Conservation (phyloP, 2,113 vertebrate genomes). For the Plotosus lineatus region DNA sequence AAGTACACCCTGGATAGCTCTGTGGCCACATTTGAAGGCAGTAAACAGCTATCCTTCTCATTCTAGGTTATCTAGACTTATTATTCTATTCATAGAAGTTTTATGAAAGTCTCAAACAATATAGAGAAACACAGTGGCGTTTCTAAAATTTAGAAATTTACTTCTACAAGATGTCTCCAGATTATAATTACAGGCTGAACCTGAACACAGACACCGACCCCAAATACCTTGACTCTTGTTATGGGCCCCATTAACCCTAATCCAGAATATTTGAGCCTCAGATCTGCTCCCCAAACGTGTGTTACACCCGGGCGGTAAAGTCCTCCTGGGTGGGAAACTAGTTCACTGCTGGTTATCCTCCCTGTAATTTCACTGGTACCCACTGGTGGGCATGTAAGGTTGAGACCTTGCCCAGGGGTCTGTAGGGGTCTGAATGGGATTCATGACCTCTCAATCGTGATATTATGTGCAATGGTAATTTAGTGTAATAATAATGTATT, state of each 20-base stretch:
- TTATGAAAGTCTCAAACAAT: background rate
- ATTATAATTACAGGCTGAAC: background rate
- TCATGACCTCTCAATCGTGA: too few species aligned
- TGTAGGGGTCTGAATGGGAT: too few species aligned
- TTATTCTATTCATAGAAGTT: too few species aligned
- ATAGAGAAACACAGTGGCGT: background rate
- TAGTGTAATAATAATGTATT: too few species aligned
- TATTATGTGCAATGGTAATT: too few species aligned
- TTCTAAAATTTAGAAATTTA: background rate
- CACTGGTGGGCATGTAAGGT: too few species aligned
- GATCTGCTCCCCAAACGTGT: background rate
- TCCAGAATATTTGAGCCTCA: background rate
- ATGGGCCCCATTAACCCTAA: background rate
- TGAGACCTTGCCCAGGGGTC: too few species aligned
- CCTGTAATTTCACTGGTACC: too few species aligned
- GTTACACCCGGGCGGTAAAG: too few species aligned
- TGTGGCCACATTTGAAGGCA: background rate
- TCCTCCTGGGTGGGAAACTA: too few species aligned
- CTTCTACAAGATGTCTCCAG: background rate
- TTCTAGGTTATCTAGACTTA: background rate
- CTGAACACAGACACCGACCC: background rate
- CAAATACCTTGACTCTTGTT: background rate
- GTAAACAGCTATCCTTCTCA: background rate
- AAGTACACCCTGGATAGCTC: too few species aligned
- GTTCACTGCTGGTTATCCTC: too few species aligned